Base-by-base conservation (phyloP, 2,888 invertebrate species). In the Coenonympha glycerion region DNA sequence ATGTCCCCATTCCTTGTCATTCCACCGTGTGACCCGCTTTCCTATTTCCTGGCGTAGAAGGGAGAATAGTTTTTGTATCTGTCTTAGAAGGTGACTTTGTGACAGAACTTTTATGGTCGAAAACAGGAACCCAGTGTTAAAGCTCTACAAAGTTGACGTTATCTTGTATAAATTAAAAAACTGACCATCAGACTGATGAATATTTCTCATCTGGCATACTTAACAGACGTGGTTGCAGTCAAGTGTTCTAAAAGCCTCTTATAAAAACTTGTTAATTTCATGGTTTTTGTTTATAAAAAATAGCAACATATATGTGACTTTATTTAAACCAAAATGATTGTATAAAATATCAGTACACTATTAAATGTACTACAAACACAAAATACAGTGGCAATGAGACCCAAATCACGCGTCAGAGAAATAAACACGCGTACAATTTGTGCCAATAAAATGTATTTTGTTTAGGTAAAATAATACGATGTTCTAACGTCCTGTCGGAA, bases 1-100 rank as follows among this genome's bases (percentile, higher is more conserved):
- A 39, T 50, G 50, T 41, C 53, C 48, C 47, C 47, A 50, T 51
- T 47, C 56, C 49, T 49, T 49, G 34, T 36, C 30, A 40, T 45
- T 40, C 52, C 49, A 28, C 28, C 41, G 40, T 30, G 24, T 48
- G 54, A 52, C 52, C 54, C 21, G 31, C 31, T 41, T 52, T 51
- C 47, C 44, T 48, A 44, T 52, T 41, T 47, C 42, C 48, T 41
- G 26, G 22, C 4, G 44, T 15, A 22, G 4, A 44, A 33, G 44
- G 19, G 21, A 31, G 21, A 44, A 44, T 30, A 42, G 13, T 21
- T 44, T 19, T 31, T 31, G 13, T 21, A 44, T 44, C 31, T 44
- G 21, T 33, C 13, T 28, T 19, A 19, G n/a, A 18, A 5, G 36
- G 13, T 24, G 24, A 24, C 15, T 39, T 39, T 24, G 36, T 11